phyloP scores from a whole-genome alignment of 2,113 vertebrate species.

The Dipodomys merriami region DNA sequence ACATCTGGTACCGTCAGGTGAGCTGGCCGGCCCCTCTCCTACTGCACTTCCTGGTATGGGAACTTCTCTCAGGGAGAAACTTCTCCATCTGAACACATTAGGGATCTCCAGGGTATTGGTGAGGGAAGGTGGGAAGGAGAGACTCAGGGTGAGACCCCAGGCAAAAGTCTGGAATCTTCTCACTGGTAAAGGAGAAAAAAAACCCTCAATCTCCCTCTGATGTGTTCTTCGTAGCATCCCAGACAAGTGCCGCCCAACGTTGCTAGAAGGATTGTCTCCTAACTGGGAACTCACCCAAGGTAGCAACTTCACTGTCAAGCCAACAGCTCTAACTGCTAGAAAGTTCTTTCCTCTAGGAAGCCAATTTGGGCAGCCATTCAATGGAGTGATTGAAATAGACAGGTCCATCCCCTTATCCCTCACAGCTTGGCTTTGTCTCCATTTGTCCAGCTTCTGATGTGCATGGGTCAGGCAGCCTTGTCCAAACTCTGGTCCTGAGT shows the following conservation, averaged over 20 bases:
- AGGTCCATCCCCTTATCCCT: background rate
- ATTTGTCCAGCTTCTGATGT: background rate
- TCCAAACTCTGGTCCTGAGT: background rate
- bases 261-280: background rate
- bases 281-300: background rate
- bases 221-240: background rate
- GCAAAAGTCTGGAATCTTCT: background rate
- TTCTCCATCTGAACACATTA: no score
- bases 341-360: conserved; percentile 15
- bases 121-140: background rate
- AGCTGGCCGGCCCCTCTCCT: background rate
- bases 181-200: background rate
- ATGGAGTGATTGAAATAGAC: background rate
- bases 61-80: no score
- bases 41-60: background rate
- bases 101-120: background rate
- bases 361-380: background rate
- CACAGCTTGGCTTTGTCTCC: background rate
- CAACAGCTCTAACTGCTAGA: background rate
- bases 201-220: background rate
- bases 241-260: background rate
- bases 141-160: background rate
- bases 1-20: conserved; percentile 99
- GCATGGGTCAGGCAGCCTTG: background rate
- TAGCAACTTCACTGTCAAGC: background rate